Evolutionary conservation across 1,140 invertebrate genomes (phyloP).

Genomic region (Amphibalanus amphitrite): DNA sequence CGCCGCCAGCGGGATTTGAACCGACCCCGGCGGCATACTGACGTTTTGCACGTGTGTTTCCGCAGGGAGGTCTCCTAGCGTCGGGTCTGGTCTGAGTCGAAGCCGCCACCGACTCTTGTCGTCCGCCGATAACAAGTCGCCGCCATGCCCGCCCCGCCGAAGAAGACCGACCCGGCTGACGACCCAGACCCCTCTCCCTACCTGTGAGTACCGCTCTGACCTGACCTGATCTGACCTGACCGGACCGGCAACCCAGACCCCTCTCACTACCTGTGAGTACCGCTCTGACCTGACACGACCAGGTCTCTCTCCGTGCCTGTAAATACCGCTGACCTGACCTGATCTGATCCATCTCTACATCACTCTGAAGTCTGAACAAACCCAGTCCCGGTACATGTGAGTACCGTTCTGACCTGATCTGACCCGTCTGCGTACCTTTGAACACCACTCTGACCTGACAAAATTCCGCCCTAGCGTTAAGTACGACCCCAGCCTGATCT

Average conservation of each 20-base stretch:
- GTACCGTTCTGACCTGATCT: background rate
- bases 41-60: too few species aligned
- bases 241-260: background rate
- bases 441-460: background rate
- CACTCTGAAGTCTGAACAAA: too few species aligned
- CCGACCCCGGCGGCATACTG: too few species aligned
- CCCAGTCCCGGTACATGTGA: too few species aligned
- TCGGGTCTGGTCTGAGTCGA: background rate
- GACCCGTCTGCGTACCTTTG: background rate
- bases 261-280: too few species aligned
- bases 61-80: background rate
- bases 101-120: background rate
- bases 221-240: background rate
- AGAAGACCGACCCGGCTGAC: background rate
- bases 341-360: background rate
- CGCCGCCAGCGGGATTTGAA: too few species aligned
- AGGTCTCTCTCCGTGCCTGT: background rate
- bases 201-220: background rate
- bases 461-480: too few species aligned
- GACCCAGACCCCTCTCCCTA: background rate
- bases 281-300: background rate
- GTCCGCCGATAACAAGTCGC: background rate
- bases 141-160: slow-evolving; percentile 3
- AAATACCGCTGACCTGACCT: background rate
- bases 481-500: background rate